A percentile compares a stretch with the other conserved stretches of the same genome.
phyloP scores from a whole-genome alignment of 2,113 vertebrate genomes.

The Lanius ludovicianus region DNA sequence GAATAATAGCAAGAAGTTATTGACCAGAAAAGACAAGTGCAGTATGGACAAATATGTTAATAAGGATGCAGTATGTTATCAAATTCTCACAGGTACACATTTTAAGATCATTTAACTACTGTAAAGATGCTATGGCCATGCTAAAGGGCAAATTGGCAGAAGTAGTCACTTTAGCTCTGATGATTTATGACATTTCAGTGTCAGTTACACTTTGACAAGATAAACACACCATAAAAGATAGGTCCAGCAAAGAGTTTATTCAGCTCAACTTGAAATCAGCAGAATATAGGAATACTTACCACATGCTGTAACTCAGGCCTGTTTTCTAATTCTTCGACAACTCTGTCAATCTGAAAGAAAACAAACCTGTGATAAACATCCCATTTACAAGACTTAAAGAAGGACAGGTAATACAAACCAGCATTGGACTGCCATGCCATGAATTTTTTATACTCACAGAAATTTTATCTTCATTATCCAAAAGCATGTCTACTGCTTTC shows the following conservation, averaged over 20 bases:
- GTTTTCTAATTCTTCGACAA: conserved; percentile 90
- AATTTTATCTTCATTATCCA: conserved; percentile 99
- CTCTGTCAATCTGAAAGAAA: conserved; percentile 86
- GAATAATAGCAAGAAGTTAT: background rate
- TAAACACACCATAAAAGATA: background rate
- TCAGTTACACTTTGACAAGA: background rate
- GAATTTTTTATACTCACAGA: conserved; percentile 81
- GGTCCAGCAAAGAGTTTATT: background rate
- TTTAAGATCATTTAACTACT: background rate
- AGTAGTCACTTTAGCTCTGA: background rate
- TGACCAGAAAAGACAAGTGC: background rate
- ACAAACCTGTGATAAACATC: background rate
- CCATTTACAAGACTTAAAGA: background rate
- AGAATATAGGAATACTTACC: conserved; percentile 69
- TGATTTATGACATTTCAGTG: background rate
- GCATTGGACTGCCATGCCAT: background rate
- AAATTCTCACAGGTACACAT: background rate
- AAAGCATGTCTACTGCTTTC: conserved; percentile 99
- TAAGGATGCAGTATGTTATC: background rate
- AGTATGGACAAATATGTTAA: background rate
- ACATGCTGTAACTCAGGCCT: conserved; percentile 92
- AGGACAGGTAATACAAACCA: background rate
- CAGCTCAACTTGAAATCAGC: background rate
- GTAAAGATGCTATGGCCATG: background rate
- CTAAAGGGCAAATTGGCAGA: background rate